Evolutionary conservation across 2,888 invertebrate species (phyloP).

Genomic region (Acleris emargana): DNA sequence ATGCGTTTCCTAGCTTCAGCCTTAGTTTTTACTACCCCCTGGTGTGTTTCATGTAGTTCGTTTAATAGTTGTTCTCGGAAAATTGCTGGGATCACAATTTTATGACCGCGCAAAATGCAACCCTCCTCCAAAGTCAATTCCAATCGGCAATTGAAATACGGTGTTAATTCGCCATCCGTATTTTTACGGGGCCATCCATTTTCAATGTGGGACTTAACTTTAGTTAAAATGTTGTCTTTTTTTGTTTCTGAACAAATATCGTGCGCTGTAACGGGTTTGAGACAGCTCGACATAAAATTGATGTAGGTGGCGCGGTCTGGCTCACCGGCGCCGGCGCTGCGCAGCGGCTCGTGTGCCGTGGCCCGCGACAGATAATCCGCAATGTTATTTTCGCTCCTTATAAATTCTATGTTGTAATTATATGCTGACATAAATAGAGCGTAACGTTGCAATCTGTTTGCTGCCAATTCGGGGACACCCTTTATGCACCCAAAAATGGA

Average conservation of each 20-base stretch:
- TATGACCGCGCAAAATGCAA: slow-evolving; percentile 9
- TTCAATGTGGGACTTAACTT: background rate
- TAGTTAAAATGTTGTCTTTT: too few relatives aligned
- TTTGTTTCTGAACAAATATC: too few relatives aligned
- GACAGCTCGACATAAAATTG: background rate
- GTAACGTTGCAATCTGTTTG: slow-evolving; percentile 29
- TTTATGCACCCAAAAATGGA: slow-evolving; percentile 23
- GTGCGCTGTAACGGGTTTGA: too few relatives aligned
- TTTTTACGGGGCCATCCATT: slow-evolving; percentile 41
- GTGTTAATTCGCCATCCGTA: slow-evolving; percentile 13
- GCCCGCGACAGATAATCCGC: slow-evolving; percentile 37
- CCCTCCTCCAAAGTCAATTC: slow-evolving; percentile 3
- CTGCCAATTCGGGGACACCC: slow-evolving; percentile 23
- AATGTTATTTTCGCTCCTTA: slow-evolving; percentile 30
- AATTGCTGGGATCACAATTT: background rate
- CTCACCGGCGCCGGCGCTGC: too few relatives aligned
- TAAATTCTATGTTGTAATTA: slow-evolving; percentile 31
- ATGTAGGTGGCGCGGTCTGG: background rate
- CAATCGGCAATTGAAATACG: slow-evolving; percentile 4
- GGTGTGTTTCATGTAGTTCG: too few relatives aligned
- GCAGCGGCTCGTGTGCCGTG: too few relatives aligned
- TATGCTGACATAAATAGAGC: slow-evolving; percentile 31
- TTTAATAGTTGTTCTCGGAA: background rate
- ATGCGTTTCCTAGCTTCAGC: too few relatives aligned
- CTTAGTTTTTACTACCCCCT: too few relatives aligned